A percentile compares a stretch with the other conserved stretches of the same genome.
Evolutionary conservation across 2,888 invertebrate genomes (phyloP).

Genomic region (Ditula angustiorana): DNA sequence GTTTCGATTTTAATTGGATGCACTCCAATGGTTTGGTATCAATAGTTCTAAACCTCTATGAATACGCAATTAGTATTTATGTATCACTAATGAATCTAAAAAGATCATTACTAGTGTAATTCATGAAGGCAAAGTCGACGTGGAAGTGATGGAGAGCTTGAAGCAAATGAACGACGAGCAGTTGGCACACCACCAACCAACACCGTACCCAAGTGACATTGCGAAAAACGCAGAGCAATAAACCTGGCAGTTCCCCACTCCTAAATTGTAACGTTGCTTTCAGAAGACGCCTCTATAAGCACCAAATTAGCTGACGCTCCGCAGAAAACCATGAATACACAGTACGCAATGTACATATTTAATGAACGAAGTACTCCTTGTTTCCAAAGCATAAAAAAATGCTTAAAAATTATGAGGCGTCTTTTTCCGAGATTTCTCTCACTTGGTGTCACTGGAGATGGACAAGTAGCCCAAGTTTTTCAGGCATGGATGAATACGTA

Average conservation of each 20-base stretch:
- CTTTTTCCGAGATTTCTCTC: slow-evolving; percentile 28
- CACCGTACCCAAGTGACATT: slow-evolving; percentile 24
- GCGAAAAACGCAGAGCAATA: slow-evolving; percentile 22
- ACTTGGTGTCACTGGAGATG: slow-evolving; percentile 14
- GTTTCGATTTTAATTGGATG: slow-evolving; percentile 30
- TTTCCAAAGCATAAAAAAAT: slow-evolving; percentile 8
- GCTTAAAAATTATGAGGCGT: slow-evolving; percentile 18
- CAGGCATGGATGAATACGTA: slow-evolving; percentile 30
- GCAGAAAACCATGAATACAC: slow-evolving; percentile 8
- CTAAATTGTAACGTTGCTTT: slow-evolving; percentile 4
- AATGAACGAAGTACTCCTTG: neutral
- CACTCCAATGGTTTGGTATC: slow-evolving; percentile 23
- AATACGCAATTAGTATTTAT: neutral
- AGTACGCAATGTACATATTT: slow-evolving; percentile 10
- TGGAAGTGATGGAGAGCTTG: slow-evolving; percentile 28
- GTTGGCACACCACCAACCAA: slow-evolving; percentile 39
- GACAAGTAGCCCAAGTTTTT: slow-evolving; percentile 33
- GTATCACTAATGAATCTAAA: slow-evolving; percentile 16
- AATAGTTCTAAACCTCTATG: slow-evolving; percentile 21
- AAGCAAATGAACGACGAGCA: slow-evolving; percentile 27
- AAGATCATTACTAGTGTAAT: slow-evolving; percentile 18
- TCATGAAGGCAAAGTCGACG: slow-evolving; percentile 4
- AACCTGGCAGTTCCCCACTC: slow-evolving; percentile 19
- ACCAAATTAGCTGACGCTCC: slow-evolving; percentile 20
- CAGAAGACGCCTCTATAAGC: slow-evolving; percentile 14